Evolutionary conservation across 1,140 invertebrate species (phyloP), one percentile per base, ranked within the genome.

Genomic region (Drosophila pseudoobscura): DNA sequence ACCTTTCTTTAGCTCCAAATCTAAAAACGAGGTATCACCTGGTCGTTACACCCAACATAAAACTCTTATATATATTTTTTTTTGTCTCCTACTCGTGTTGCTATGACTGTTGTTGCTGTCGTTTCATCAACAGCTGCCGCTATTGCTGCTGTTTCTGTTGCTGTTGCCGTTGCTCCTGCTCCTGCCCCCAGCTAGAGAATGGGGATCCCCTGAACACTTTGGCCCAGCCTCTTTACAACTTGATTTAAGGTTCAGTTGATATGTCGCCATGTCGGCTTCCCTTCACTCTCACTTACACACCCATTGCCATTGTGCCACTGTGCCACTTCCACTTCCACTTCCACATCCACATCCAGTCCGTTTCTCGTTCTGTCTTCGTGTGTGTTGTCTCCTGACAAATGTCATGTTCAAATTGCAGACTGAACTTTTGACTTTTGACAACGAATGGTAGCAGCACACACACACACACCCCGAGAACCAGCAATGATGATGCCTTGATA

Each of bases 191-290:
- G 20, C 52, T 41, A 13, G 51, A n/a, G 39, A 9, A 9, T 31
- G 41, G 24, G 65, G 45, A 43, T 68, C 63, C 61, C 58, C 80
- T 26, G 64, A 68, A 77, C 73, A 82, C 79, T 78, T 82, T 65
- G 43, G 63, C 59, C 61, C 80, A 68, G 77, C 72, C 80, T 80
- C 72, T 80, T 85, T 80, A 87, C 80, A 85, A 80, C 80, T 85
- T 85, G 80, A 85, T 85, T 85, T 85, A 85, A 80, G 80, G 82
- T 85, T 80, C 80, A 87, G 82, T 85, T 79, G 77, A 87, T 85
- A 85, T 87, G 77, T 60, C 63, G 60, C 57, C 61, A 75, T 78
- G 57, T 69, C 56, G 63, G 24, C 71, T 54, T 39, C 17, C 31
- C 17, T 15, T 61, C 46, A 22, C 29, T 39, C 26, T 53, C 31